Evolutionary conservation across 2,888 invertebrate species (phyloP), one percentile per base, ranked within the genome.

Genomic region (Idaea biselata): DNA sequence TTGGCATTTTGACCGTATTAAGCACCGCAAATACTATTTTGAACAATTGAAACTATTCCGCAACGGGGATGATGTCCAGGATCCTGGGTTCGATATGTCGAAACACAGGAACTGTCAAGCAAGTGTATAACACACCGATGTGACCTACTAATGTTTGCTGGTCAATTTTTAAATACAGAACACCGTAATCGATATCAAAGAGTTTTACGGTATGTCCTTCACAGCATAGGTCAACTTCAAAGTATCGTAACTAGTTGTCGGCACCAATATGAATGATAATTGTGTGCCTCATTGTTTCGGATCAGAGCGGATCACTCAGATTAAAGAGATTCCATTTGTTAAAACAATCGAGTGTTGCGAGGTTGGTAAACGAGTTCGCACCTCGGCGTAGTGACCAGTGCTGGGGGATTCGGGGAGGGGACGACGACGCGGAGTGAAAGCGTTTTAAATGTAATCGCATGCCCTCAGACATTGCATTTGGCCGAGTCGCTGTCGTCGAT

Each of bases 401-500:
- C 64, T 68, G 66, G 72, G 59, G 59, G 66, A 66, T 66, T 62
- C 65, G 65, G 67, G 55, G 66, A 70, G 72, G 68, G 72, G 68
- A 68, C n/a, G n/a, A 69, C 70, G 68, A 68, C 69, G 71, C 70
- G 73, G 73, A 84, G 88, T 89, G 90, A 90, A 90, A 90, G 89
- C 87, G 88, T 87, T 87, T 86, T 79, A 82, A 87, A 86, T 84
- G 82, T 79, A 81, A 85, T 83, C 80, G 82, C 77, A 77, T 76
- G 82, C 85, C 82, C 83, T 82, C 80, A 78, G 75, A 80, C 75
- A 74, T 75, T 76, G 79, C 79, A 79, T 79, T 83, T 77, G 83
- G 77, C 80, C 76, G 79, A 78, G 79, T 78, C 80, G 74, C 78
- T 71, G 76, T 70, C 69, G 67, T 73, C 63, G 61, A 68, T 63